Percentiles rank a stretch among this genome's conserved stretches.
Evolutionary conservation across 2,888 invertebrate genomes (phyloP).

Genomic region (Zonitis immaculata): DNA sequence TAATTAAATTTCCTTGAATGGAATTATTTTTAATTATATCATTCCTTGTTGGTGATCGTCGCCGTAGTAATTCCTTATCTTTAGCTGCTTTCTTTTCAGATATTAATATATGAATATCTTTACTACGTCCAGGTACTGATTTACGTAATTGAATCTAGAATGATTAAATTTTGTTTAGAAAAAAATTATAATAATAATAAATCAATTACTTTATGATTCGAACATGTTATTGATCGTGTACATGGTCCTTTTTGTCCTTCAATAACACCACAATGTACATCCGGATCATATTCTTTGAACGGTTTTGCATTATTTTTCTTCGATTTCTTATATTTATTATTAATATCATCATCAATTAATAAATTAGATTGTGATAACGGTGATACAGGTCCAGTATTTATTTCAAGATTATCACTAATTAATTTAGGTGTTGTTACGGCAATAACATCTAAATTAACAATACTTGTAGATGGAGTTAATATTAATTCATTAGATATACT

Average conservation of each 20-base stretch:
- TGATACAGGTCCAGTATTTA: constrained; percentile 17
- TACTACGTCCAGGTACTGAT: constrained; percentile 38
- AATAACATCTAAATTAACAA: neutral
- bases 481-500: neutral
- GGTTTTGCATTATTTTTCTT: constrained; percentile 30
- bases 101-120: constrained; percentile 39
- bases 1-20: neutral
- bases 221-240: constrained; percentile 69
- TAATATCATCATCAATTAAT: constrained; percentile 13
- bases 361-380: constrained; percentile 3
- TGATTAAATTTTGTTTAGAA: constrained; percentile 3
- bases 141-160: constrained; percentile 39
- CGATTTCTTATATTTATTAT: constrained; percentile 28
- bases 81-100: constrained; percentile 38
- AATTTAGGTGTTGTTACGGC: neutral
- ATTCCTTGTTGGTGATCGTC: constrained; percentile 10
- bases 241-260: constrained; percentile 69
- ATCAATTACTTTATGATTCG: constrained; percentile 39
- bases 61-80: constrained; percentile 35
- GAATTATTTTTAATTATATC: constrained; percentile 8
- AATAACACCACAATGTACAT: constrained; percentile 77
- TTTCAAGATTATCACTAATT: constrained; percentile 7
- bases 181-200: constrained; percentile 1
- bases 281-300: constrained; percentile 66
- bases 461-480: neutral